Percentiles rank a stretch among this genome's conserved stretches.
These are phyloP conservation scores for Silurus lanzhouensis DNA, from an alignment of 2,797 vertebrate species.

Conservation along the genomic window DNA sequence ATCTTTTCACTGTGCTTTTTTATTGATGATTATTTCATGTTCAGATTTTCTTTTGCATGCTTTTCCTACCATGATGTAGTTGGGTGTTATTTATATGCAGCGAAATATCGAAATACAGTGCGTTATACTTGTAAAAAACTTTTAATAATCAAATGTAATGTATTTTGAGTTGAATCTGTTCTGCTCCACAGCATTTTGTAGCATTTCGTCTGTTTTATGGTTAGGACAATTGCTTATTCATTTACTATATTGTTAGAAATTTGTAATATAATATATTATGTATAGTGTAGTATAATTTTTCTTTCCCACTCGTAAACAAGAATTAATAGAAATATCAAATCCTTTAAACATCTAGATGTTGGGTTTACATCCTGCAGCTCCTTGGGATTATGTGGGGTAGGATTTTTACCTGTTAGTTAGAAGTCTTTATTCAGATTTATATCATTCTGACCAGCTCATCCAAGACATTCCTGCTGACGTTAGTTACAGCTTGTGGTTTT, in stretches of 20 bases:
- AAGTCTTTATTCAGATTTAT: conserved; percentile 6
- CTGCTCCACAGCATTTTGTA: not conserved
- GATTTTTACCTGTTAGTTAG: not conserved
- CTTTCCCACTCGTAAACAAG: not conserved
- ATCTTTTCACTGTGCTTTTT: too few species aligned
- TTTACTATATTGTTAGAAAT: not conserved
- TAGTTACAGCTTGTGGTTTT: conserved; percentile 40
- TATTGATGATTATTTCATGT: not conserved
- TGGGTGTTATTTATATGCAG: not conserved
- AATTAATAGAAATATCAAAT: not conserved
- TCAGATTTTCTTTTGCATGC: not conserved
- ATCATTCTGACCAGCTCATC: conserved; percentile 22
- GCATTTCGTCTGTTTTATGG: not conserved
- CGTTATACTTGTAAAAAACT: not conserved
- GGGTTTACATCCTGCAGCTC: not conserved
- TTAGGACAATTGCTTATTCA: not conserved
- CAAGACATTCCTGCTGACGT: conserved; percentile 18
- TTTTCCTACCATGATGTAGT: not conserved
- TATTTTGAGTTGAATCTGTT: not conserved
- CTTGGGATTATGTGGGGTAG: not conserved
- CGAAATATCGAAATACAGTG: not conserved
- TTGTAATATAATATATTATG: not conserved
- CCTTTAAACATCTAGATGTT: not conserved
- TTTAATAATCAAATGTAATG: not conserved
- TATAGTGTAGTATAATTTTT: not conserved